phyloP scores from a whole-genome alignment of 2,797 vertebrate species.

The Monodelphis domestica region DNA sequence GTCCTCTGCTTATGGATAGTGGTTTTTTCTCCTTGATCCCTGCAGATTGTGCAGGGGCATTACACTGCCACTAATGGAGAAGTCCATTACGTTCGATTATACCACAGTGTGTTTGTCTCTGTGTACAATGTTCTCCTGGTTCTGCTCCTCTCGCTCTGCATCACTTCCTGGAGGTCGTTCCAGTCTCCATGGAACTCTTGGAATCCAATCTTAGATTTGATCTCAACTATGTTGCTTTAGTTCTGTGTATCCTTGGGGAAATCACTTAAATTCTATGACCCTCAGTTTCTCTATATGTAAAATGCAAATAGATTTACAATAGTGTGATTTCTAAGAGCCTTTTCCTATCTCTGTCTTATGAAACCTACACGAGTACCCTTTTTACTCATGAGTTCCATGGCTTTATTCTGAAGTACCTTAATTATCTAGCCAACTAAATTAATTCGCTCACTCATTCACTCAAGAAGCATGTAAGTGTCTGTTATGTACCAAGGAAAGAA shows the following conservation, averaged over 20 bases:
- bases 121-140: too few species aligned
- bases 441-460: background rate
- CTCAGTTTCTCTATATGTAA: background rate
- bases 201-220: background rate
- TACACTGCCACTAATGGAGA: too few species aligned
- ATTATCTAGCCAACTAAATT: background rate
- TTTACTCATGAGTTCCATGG: background rate
- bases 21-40: too few species aligned
- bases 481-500: background rate
- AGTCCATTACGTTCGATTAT: too few species aligned
- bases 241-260: background rate
- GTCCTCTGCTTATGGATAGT: too few species aligned
- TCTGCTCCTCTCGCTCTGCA: too few species aligned
- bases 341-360: background rate
- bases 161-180: too few species aligned
- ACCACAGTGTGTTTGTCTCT: too few species aligned
- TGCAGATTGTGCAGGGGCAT: too few species aligned
- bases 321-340: background rate
- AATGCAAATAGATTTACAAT: background rate
- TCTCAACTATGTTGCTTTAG: background rate
- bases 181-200: too few species aligned
- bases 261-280: background rate
- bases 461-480: background rate
- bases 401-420: background rate
- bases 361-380: background rate